Conservation (phyloP, 35 echinoderm and acorn worm species). For the Heliocidaris erythrogramma region DNA sequence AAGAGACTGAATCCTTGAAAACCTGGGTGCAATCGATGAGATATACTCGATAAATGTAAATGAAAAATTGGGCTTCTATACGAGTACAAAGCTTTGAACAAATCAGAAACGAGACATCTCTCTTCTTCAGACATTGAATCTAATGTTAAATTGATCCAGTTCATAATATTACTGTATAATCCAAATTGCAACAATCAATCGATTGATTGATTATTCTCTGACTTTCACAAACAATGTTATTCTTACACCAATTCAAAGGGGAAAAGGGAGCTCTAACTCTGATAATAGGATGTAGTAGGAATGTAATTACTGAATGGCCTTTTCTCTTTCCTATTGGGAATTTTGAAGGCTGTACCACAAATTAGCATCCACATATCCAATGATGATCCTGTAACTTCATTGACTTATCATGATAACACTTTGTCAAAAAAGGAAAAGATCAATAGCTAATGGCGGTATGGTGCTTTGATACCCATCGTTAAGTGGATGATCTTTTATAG, state of each 20-base stretch:
- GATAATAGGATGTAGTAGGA: not conserved
- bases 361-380: not conserved
- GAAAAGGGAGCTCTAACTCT: not conserved
- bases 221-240: too few species aligned
- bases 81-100: too few species aligned
- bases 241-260: not conserved
- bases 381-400: constrained; percentile 1
- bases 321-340: not conserved
- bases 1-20: too few species aligned
- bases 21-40: too few species aligned
- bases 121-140: too few species aligned
- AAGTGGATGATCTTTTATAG: not conserved
- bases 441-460: constrained; percentile 26
- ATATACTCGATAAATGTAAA: too few species aligned
- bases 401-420: not conserved
- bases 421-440: not conserved
- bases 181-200: too few species aligned
- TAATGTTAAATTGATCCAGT: too few species aligned
- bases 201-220: too few species aligned
- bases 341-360: not conserved
- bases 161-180: too few species aligned
- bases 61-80: too few species aligned
- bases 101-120: too few species aligned
- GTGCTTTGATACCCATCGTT: not conserved
- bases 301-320: not conserved